These are phyloP conservation scores for Spilarctia lutea DNA, from an alignment of 2,888 invertebrate species.

Conservation along the genomic window DNA sequence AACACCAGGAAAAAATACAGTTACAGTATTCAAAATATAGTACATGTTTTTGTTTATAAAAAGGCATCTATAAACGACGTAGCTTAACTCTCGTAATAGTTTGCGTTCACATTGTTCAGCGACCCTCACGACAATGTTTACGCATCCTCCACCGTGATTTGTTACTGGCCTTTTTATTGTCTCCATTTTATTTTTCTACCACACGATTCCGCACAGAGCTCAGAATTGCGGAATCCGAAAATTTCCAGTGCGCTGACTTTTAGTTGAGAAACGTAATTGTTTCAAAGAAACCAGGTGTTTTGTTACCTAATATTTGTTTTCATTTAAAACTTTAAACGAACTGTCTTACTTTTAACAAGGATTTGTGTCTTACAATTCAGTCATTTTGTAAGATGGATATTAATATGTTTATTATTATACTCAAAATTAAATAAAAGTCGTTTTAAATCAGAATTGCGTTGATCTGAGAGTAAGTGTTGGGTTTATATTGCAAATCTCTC, in stretches of 20 bases:
- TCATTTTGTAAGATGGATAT: too few relatives aligned
- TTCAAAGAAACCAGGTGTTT: slow-evolving; percentile 42
- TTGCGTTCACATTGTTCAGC: slow-evolving; percentile 53
- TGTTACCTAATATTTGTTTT: slow-evolving; percentile 13
- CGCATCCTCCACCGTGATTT: slow-evolving; percentile 68
- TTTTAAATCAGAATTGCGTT: too few relatives aligned
- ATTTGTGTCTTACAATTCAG: slow-evolving; percentile 1
- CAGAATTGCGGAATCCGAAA: slow-evolving; percentile 55
- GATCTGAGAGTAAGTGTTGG: too few relatives aligned
- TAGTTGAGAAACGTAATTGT: slow-evolving; percentile 68
- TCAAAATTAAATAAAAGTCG: background rate
- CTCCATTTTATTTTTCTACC: slow-evolving; percentile 55
- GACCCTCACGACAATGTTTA: slow-evolving; percentile 59
- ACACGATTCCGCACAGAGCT: slow-evolving; percentile 29
- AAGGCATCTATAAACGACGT: slow-evolving; percentile 28
- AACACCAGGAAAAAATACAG: slow-evolving; percentile 7
- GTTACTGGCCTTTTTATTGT: slow-evolving; percentile 65
- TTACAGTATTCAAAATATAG: background rate
- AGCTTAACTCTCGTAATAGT: slow-evolving; percentile 54
- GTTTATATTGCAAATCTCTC: too few relatives aligned
- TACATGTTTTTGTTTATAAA: slow-evolving; percentile 29
- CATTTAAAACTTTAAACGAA: background rate
- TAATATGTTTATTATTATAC: background rate
- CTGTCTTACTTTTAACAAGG: slow-evolving; percentile 6
- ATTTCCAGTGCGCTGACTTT: slow-evolving; percentile 53